Evolutionary conservation across 2,113 vertebrate species (phyloP).

Genomic region (Coracopsis vasa): DNA sequence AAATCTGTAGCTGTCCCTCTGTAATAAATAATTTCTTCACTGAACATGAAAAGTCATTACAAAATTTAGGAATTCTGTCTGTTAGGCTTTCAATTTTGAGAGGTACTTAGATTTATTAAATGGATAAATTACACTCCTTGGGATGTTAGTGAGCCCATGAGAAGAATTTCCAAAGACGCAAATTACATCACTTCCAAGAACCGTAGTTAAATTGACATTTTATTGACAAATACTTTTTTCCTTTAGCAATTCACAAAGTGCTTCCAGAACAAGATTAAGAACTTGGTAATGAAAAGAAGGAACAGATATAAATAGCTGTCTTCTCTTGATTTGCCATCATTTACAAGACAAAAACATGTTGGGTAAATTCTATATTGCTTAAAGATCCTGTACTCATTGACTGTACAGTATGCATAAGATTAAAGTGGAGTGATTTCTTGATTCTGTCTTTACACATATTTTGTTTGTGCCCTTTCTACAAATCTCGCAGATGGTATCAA

Average conservation of each 20-base stretch:
- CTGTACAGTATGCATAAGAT: not conserved
- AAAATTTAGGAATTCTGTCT: not conserved
- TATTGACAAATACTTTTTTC: not conserved
- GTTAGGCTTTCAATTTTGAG: not conserved
- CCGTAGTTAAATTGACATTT: not conserved
- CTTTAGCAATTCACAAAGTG: not conserved
- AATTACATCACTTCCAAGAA: not conserved
- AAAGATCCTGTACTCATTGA: not conserved
- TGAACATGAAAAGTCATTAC: not conserved
- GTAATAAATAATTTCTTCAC: conserved; percentile 8
- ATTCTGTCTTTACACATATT: not conserved
- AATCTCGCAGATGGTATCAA: not conserved
- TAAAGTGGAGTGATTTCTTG: not conserved
- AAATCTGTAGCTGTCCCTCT: not conserved
- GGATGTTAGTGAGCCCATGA: not conserved
- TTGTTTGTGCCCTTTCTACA: not conserved
- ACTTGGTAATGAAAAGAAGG: not conserved
- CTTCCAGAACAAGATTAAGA: not conserved
- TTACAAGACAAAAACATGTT: not conserved
- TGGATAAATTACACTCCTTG: not conserved
- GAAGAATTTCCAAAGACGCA: not conserved
- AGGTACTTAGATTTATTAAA: not conserved
- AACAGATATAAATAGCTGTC: not conserved
- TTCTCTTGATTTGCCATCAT: not conserved
- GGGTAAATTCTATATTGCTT: not conserved